phyloP scores from a whole-genome alignment of 2,797 vertebrate species.

The Sebastolobus altivelis region DNA sequence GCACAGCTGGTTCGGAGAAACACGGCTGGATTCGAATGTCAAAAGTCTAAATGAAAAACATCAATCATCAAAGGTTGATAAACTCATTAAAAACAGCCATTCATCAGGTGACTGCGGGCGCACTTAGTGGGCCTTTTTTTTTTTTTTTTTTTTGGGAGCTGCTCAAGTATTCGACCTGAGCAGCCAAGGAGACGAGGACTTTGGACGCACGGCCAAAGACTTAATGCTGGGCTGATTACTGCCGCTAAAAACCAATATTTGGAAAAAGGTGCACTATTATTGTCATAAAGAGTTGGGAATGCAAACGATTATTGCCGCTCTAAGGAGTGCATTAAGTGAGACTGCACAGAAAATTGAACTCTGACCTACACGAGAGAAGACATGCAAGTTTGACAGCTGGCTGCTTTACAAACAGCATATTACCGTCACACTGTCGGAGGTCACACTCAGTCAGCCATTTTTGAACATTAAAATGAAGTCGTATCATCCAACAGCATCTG shows the following conservation, averaged over 20 bases:
- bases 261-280: conserved; percentile 57
- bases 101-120: conserved; percentile 50
- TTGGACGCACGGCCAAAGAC: conserved; percentile 46
- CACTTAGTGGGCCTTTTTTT: background rate
- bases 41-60: conserved; percentile 53
- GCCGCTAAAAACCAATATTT: conserved; percentile 65
- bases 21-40: conserved; percentile 39
- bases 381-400: conserved; percentile 33
- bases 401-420: conserved; percentile 46
- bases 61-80: conserved; percentile 56
- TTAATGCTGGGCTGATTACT: conserved; percentile 60
- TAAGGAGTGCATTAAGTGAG: conserved; percentile 50
- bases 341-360: conserved; percentile 37
- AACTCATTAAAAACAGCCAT: conserved; percentile 47
- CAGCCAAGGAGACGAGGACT: conserved; percentile 58
- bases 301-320: conserved; percentile 53
- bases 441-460: conserved; percentile 22
- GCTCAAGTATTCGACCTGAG: conserved; percentile 46
- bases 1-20: conserved; percentile 52
- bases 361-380: conserved; percentile 32
- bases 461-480: conserved; percentile 18
- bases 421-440: conserved; percentile 37
- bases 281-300: conserved; percentile 53
- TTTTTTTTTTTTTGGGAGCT: background rate
- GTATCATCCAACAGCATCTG: conserved; percentile 1